Evolutionary conservation across 2,797 vertebrate genomes (phyloP).

Genomic region (Glyptemys insculpta): DNA sequence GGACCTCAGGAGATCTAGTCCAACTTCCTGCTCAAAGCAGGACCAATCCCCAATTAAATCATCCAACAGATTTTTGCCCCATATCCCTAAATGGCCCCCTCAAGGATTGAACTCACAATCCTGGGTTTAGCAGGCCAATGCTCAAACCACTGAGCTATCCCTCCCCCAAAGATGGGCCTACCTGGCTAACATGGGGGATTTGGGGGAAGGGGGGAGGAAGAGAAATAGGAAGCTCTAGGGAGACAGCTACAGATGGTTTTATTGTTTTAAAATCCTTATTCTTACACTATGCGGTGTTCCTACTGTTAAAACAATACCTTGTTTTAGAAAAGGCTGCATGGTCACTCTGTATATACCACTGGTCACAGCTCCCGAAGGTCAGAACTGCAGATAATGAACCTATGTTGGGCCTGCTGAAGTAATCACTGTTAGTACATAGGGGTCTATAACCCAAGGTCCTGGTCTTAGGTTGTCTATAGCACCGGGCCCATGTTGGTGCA

Average conservation of each 20-base stretch:
- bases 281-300: neutral
- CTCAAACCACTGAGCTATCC: too few relatives aligned
- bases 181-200: neutral
- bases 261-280: neutral
- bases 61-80: too few relatives aligned
- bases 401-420: neutral
- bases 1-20: too few relatives aligned
- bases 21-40: too few relatives aligned
- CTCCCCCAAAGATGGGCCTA: neutral
- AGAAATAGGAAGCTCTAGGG: neutral
- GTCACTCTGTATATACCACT: neutral
- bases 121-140: too few relatives aligned
- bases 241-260: neutral
- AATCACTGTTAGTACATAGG: neutral
- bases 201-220: fast-evolving
- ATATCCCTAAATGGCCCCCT: too few relatives aligned
- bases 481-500: neutral
- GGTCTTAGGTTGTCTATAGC: neutral
- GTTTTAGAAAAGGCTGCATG: neutral
- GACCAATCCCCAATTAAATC: too few relatives aligned
- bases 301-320: neutral
- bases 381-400: neutral
- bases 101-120: too few relatives aligned
- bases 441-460: neutral
- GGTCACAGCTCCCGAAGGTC: neutral